Base-by-base conservation (phyloP, 1,140 invertebrate species). In the Drosophila sproati region DNA sequence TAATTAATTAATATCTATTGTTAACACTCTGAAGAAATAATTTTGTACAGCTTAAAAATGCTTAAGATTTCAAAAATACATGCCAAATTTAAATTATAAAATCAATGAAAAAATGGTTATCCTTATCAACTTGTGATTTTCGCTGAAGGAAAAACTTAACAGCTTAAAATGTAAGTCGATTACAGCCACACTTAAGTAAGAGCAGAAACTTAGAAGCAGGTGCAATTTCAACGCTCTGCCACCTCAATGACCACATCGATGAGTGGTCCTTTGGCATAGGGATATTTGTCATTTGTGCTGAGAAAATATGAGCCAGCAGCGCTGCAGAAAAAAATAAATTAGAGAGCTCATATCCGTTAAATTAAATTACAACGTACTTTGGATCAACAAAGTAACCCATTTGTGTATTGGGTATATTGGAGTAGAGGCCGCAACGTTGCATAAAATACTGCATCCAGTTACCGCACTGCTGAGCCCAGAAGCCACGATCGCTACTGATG, bases 371-470 rank as follows among this genome's bases (percentile, higher is more conserved):
- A 10, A 67, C 70, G 3, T 50, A 91, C 90, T 77, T 81, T 12
- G 60, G 39, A 2, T 80, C 57, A 1, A 92, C 83, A 70, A 80
- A 89, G 71, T 91, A 92, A 2, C 91, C 91, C 91, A 92, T 92
- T 39, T 60, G 67, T 1, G 57, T 70, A 29, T 91, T 70, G 12
- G 80, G 78, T 55, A 72, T 57, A 39, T 88, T 48, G 2, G 74
- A 64, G 48, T 91, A 91, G 3, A 72, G 57, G 5, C 35, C 54
- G 47, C 91, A 92, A 3, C 77, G 78, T 12, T 89, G 81, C 2
- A 80, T 59, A n/a, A 91, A 54, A 41, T 77, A 92, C 28, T 92
- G 72, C 8, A 82, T 43, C 81, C 85, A 92, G 3, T 74, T 70
- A 12, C 87, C 80, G 59, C 91, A 92, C 5, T 88, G 77, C 57